Percentiles rank a stretch among this genome's conserved stretches.
Evolutionary conservation across 2,797 vertebrate species (phyloP).

Genomic region (Macropodus opercularis): DNA sequence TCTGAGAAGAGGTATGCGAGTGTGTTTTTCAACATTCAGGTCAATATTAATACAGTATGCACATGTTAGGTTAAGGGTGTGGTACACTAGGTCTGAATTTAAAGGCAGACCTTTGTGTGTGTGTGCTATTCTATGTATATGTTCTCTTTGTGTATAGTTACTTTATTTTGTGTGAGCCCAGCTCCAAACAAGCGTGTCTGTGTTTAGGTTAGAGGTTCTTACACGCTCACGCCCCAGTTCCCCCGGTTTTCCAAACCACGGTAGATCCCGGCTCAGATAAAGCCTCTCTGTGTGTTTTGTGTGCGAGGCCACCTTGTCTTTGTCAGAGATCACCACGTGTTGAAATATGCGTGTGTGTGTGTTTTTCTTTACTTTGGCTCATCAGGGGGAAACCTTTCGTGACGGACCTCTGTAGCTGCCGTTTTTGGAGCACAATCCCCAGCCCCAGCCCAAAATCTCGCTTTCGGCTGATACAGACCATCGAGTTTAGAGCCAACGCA

Average conservation of each 20-base stretch:
- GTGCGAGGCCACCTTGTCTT: conserved; percentile 53
- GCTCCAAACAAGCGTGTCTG: conserved; percentile 66
- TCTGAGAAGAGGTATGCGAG: conserved; percentile 30
- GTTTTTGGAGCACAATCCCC: conserved; percentile 25
- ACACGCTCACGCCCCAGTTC: conserved; percentile 69
- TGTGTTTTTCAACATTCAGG: conserved; percentile 48
- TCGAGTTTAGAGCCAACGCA: conserved; percentile 27
- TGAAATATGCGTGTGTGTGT: conserved; percentile 51
- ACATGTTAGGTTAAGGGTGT: conserved; percentile 41
- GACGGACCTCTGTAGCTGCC: conserved; percentile 38
- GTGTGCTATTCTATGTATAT: conserved; percentile 9
- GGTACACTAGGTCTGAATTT: conserved; percentile 29
- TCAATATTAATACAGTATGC: conserved; percentile 56
- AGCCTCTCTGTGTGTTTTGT: conserved; percentile 45
- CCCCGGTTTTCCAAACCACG: conserved; percentile 59
- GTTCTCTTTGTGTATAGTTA: conserved; percentile 1
- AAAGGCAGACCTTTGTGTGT: conserved; percentile 16
- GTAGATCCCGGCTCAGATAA: conserved; percentile 70
- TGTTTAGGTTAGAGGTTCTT: conserved; percentile 74
- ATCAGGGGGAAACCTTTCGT: conserved; percentile 70
- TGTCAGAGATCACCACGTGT: conserved; percentile 60
- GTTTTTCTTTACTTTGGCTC: conserved; percentile 39
- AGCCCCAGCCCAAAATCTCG: conserved; percentile 20
- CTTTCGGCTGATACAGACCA: conserved; percentile 30
- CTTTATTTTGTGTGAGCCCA: conserved; percentile 60